phyloP scores from a whole-genome alignment of 2,797 vertebrate genomes.

The Neosalanx taihuensis region DNA sequence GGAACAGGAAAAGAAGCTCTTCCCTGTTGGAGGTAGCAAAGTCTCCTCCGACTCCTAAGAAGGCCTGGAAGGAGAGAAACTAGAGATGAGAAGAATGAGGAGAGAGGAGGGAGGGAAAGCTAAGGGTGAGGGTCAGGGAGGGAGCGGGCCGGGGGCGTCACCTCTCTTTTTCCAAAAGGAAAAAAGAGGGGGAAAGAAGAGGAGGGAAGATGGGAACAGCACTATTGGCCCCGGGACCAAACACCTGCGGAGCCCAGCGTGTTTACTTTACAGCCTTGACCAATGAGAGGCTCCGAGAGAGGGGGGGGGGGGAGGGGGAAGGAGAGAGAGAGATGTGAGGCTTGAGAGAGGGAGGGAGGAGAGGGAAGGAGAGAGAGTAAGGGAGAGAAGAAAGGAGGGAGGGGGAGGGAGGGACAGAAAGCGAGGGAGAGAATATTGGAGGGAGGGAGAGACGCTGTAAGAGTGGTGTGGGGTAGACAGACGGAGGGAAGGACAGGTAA shows the following conservation, averaged over 20 bases:
- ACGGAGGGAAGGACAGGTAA: too few relatives aligned
- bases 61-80: neutral
- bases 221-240: neutral
- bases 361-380: neutral
- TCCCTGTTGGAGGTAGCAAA: too few relatives aligned
- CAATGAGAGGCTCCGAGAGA: neutral
- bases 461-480: neutral
- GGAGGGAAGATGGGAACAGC: neutral
- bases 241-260: conserved; percentile 4
- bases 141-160: neutral
- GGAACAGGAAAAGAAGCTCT: neutral
- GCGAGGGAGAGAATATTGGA: neutral
- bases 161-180: neutral
- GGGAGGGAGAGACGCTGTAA: neutral
- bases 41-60: neutral
- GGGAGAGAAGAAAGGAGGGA: neutral
- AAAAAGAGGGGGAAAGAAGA: neutral
- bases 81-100: neutral
- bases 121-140: neutral
- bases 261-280: conserved; percentile 5
- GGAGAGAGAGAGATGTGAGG: too few relatives aligned
- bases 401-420: neutral
- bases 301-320: too few relatives aligned
- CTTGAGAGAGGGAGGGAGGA: too few relatives aligned
- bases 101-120: neutral